Conservation (phyloP, 2,113 vertebrate species). For the Hystrix brachyura region DNA sequence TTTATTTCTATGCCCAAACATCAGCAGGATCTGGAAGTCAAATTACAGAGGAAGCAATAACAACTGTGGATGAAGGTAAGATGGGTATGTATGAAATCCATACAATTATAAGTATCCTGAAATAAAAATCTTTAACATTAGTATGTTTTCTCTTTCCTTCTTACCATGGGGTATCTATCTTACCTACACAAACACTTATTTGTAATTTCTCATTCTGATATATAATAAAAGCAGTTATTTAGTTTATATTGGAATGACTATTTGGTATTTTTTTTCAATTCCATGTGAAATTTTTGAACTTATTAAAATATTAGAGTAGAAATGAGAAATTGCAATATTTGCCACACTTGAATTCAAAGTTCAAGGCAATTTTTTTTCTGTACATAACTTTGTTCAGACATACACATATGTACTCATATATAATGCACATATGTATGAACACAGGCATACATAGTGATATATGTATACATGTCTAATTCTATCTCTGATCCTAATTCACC, state of each 20-base stretch:
- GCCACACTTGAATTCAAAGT: constrained; percentile 20
- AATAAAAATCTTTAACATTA: background rate
- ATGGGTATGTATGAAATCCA: constrained; percentile 87
- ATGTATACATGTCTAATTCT: background rate
- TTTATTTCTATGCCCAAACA: constrained; percentile 96
- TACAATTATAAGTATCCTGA: background rate
- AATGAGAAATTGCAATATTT: constrained; percentile 35
- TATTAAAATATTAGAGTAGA: constrained; percentile 3
- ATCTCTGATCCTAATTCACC: background rate
- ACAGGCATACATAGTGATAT: background rate
- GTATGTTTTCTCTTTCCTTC: constrained; percentile 46
- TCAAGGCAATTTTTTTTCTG: background rate
- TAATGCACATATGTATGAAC: background rate
- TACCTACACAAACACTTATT: background rate
- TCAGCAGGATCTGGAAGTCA: constrained; percentile 92
- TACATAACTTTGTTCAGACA: background rate
- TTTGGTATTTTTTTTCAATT: constrained; percentile 19
- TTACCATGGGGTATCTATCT: background rate
- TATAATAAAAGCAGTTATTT: constrained; percentile 35
- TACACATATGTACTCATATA: background rate
- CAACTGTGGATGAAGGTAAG: constrained; percentile 97
- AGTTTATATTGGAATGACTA: constrained; percentile 16
- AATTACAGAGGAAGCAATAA: constrained; percentile 94
- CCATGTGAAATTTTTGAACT: background rate
- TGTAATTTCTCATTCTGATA: constrained; percentile 30